phyloP scores from a whole-genome alignment of 2,888 invertebrate genomes.

The Coronaproctus castanopsis region DNA sequence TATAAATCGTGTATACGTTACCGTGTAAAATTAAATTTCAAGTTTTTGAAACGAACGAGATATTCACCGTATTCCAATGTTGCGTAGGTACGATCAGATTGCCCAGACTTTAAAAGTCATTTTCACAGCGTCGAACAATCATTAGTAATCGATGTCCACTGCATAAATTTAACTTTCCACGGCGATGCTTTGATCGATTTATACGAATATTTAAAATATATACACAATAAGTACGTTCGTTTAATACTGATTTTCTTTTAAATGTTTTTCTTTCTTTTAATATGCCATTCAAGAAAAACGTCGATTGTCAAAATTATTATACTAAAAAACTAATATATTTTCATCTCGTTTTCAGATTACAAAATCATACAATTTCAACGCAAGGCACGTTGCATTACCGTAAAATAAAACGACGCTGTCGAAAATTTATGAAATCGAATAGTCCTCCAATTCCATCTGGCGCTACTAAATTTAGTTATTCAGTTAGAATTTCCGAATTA shows the following conservation, averaged over 20 bases:
- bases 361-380: not conserved
- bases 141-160: conserved; percentile 45
- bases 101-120: conserved; percentile 60
- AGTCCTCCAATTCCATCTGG: conserved; percentile 56
- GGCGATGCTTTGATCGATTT: conserved; percentile 49
- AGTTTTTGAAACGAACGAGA: too few species aligned
- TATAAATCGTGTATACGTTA: too few species aligned
- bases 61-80: too few species aligned
- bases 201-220: conserved; percentile 43
- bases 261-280: not conserved
- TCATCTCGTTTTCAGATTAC: conserved; percentile 1
- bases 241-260: not conserved
- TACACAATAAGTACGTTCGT: conserved; percentile 37
- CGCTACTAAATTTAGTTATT: conserved; percentile 51
- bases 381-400: not conserved
- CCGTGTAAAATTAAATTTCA: too few species aligned
- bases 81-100: conserved; percentile 54
- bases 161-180: conserved; percentile 43
- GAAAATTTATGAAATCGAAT: conserved; percentile 14
- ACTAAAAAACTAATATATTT: too few species aligned
- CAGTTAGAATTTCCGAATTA: conserved; percentile 38
- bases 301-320: too few species aligned
- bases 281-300: not conserved
- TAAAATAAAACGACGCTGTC: not conserved
- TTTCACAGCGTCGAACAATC: conserved; percentile 64